phyloP scores from a whole-genome alignment of 2,113 vertebrate genomes.

The Zonotrichia leucophrys region DNA sequence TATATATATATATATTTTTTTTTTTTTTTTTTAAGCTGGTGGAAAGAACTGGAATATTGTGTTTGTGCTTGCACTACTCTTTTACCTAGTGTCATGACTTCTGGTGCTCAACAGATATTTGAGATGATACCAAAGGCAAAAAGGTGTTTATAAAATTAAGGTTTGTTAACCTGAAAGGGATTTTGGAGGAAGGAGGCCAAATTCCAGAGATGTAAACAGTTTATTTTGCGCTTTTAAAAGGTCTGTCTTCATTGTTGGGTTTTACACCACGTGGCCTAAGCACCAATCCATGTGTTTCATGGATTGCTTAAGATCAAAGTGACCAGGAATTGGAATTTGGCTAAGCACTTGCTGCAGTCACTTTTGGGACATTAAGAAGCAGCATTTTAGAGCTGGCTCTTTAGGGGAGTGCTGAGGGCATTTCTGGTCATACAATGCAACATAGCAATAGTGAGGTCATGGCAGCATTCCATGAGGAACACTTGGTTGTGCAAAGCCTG shows the following conservation, averaged over 20 bases:
- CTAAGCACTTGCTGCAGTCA: background rate
- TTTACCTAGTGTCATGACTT: background rate
- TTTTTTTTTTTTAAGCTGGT: background rate
- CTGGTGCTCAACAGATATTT: background rate
- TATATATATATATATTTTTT: background rate
- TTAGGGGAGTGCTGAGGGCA: background rate
- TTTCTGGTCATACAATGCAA: background rate
- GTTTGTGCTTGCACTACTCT: background rate
- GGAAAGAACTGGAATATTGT: background rate
- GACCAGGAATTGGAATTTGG: background rate
- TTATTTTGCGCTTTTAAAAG: background rate
- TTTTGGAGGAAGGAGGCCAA: background rate
- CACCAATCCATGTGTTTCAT: rapidly evolving
- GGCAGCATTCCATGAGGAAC: background rate
- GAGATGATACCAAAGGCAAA: background rate
- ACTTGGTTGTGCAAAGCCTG: background rate
- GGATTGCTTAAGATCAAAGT: background rate
- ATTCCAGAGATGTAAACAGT: background rate
- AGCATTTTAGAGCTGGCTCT: background rate
- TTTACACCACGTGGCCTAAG: background rate
- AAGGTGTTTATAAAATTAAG: background rate
- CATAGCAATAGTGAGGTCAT: background rate
- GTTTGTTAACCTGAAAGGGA: background rate
- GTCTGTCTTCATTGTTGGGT: background rate
- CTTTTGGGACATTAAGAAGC: background rate